Conservation (phyloP, 2,888 invertebrate species). For the Diloba caeruleocephala region DNA sequence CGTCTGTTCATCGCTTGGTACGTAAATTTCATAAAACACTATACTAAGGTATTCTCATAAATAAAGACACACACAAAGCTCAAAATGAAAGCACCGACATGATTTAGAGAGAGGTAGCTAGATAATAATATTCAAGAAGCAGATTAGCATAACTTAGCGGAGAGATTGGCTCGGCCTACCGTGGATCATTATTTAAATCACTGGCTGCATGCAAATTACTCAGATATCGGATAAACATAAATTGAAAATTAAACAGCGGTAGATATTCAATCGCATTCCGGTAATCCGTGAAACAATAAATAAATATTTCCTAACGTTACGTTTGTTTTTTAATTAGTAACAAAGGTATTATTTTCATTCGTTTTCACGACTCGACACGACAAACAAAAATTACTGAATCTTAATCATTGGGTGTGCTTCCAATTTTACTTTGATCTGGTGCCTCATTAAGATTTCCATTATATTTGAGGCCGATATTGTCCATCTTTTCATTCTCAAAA, state of each 20-base stretch:
- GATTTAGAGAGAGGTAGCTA: constrained; percentile 60
- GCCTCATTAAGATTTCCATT: too few relatives aligned
- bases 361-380: background rate
- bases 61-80: constrained; percentile 66
- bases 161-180: constrained; percentile 62
- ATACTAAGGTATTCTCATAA: constrained; percentile 65
- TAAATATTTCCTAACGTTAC: constrained; percentile 22
- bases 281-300: constrained; percentile 43
- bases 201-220: constrained; percentile 68
- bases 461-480: too few relatives aligned
- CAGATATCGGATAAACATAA: constrained; percentile 62
- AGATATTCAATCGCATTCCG: constrained; percentile 50
- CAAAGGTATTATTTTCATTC: constrained; percentile 6
- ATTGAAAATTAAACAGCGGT: constrained; percentile 62
- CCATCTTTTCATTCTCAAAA: too few relatives aligned
- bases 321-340: constrained; percentile 17
- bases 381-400: background rate
- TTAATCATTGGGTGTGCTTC: background rate
- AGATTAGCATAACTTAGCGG: constrained; percentile 73
- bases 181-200: constrained; percentile 73
- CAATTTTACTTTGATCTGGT: too few relatives aligned
- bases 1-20: constrained; percentile 43
- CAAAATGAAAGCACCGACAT: constrained; percentile 62
- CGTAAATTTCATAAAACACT: constrained; percentile 59
- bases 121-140: constrained; percentile 67